These are phyloP conservation scores for Automeris io DNA, from an alignment of 2,888 invertebrate species.

Conservation along the genomic window DNA sequence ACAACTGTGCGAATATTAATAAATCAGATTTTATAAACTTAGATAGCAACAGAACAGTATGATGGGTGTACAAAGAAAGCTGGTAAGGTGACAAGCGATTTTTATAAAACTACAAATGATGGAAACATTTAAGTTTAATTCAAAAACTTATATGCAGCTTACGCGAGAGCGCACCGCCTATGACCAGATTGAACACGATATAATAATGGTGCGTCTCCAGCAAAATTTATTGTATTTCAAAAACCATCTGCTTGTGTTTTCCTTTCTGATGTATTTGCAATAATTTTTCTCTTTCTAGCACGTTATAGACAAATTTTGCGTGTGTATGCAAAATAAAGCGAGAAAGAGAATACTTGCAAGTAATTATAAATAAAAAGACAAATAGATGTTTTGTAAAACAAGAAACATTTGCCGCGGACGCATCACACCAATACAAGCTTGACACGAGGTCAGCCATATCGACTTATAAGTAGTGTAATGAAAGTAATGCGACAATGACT, in stretches of 20 bases:
- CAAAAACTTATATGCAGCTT: constrained; percentile 45
- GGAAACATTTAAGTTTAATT: constrained; percentile 38
- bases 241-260: too few relatives aligned
- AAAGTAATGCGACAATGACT: constrained; percentile 49
- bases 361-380: too few relatives aligned
- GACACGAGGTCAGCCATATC: constrained; percentile 46
- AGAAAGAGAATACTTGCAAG: too few relatives aligned
- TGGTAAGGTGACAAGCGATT: constrained; percentile 23
- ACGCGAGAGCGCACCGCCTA: constrained; percentile 47
- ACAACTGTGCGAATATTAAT: not conserved
- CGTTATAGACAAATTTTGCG: too few relatives aligned
- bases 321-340: too few relatives aligned
- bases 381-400: too few relatives aligned
- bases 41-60: too few relatives aligned
- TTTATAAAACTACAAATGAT: constrained; percentile 32
- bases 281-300: too few relatives aligned
- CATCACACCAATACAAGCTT: constrained; percentile 50
- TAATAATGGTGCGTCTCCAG: too few relatives aligned
- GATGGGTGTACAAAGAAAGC: constrained; percentile 16
- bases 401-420: too few relatives aligned
- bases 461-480: constrained; percentile 37
- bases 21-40: not conserved
- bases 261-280: too few relatives aligned
- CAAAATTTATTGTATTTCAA: too few relatives aligned
- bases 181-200: constrained; percentile 75